Evolutionary conservation across 2,888 invertebrate genomes (phyloP), one percentile per base, ranked within the genome.

Genomic region (Caenorhabditis macrosperma): DNA sequence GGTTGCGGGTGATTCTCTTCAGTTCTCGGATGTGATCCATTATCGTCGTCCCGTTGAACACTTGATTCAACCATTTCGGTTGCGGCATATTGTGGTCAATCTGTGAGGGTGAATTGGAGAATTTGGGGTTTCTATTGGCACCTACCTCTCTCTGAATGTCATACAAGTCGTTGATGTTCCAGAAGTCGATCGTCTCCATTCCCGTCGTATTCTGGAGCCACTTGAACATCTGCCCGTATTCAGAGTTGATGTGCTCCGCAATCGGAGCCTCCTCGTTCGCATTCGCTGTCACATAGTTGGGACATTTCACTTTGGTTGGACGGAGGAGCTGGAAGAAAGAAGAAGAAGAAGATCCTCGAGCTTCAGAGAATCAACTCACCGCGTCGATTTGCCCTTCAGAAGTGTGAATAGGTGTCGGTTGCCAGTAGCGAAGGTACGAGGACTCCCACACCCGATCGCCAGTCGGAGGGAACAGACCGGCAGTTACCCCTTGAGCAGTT

Each of bases 401-500:
- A 3, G 76, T 76, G 6, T 81, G 77, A 44, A 81, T 72, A 0
- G 76, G 76, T 10, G 77, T 81, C 12, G 81, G 81, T n/a, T 81
- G 76, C 77, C 81, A 81, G 50, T 75, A 75, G 17, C 63, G 26
- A 2, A 80, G 64, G 52, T 74, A 77, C 22, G 74, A 78, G 2
- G 80, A 69, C 24, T 75, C 78, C 80, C 85, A 85, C 9, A 79
- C 64, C 3, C 76, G 60, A 7, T 74, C 61, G 0, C 66, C 66
- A 24, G 60, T 76, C 26, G 87, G 84, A 17, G 86, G 94, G 90
- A 93, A 95, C 48, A 95, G 91, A 1, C 95, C 96, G 59, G 95
- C 95, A 80, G 96, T 92, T 90, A 95, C 94, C 0, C 94, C 93
- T 89, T 94, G 93, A 0, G 95, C 96, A 72, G 95, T 95, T 95